Evolutionary conservation across 1,140 invertebrate genomes (phyloP).

Genomic region (Cryptotermes secundus): DNA sequence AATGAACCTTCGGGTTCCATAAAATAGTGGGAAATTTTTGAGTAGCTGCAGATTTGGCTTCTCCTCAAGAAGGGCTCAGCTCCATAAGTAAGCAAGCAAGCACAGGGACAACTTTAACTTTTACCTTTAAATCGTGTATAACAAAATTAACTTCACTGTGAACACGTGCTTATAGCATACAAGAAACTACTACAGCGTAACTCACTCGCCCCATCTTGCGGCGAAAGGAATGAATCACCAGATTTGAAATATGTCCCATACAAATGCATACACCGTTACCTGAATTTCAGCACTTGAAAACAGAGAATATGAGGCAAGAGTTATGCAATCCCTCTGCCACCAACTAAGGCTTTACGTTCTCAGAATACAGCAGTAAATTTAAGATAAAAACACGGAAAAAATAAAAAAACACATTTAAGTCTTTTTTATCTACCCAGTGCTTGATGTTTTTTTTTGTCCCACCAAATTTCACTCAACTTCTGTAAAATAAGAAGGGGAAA

Average conservation of each 20-base stretch:
- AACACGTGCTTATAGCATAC: no score
- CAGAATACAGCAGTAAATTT: neutral
- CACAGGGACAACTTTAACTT: no score
- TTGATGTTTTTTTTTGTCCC: neutral
- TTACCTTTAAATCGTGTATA: no score
- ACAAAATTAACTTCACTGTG: no score
- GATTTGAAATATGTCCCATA: neutral
- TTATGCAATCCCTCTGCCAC: neutral
- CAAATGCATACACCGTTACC: neutral
- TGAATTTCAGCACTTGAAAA: neutral
- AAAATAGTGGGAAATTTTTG: no score
- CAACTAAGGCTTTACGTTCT: slow-evolving; percentile 2
- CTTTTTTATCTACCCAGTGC: neutral
- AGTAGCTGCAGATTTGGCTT: no score
- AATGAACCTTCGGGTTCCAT: no score
- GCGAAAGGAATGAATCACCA: neutral
- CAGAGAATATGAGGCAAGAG: neutral
- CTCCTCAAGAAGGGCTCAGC: no score
- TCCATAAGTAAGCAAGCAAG: no score
- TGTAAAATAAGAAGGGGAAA: neutral
- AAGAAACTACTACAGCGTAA: no score
- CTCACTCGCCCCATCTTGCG: neutral
- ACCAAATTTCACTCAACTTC: neutral
- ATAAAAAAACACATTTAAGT: neutral
- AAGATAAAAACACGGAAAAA: neutral